A percentile compares a stretch with the other conserved stretches of the same genome.
These are phyloP conservation scores for Pseudochirops corinnae DNA, from an alignment of 2,797 vertebrate genomes.

Conservation along the genomic window DNA sequence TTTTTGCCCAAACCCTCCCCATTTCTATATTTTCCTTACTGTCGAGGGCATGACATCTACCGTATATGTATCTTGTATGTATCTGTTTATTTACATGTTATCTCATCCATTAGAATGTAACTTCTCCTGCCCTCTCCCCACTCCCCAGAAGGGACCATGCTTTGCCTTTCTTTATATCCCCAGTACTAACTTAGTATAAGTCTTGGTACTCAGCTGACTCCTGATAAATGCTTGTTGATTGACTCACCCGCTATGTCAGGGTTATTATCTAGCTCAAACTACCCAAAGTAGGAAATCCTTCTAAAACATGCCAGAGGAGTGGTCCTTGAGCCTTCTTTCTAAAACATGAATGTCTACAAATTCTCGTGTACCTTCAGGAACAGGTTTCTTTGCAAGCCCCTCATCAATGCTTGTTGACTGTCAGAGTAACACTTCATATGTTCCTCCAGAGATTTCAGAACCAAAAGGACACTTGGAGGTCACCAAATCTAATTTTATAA, in stretches of 20 bases:
- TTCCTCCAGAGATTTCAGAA: not conserved
- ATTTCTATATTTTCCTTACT: not conserved
- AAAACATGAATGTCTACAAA: not conserved
- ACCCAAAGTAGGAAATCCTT: not conserved
- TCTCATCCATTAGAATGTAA: not conserved
- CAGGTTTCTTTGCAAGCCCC: not conserved
- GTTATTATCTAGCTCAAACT: not conserved
- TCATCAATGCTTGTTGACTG: not conserved
- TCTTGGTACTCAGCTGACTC: not conserved
- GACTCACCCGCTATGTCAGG: not conserved
- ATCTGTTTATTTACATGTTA: not conserved
- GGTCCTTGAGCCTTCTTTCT: not conserved
- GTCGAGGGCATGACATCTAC: not conserved
- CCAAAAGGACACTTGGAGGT: not conserved
- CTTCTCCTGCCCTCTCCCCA: not conserved
- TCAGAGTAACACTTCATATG: not conserved
- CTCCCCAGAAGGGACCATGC: not conserved
- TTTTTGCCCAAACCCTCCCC: not conserved
- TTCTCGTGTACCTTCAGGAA: not conserved
- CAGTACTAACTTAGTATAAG: not conserved
- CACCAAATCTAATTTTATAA: not conserved
- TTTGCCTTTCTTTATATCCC: not conserved
- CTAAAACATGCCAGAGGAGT: not conserved
- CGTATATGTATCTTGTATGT: not conserved
- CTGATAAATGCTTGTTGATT: not conserved